Base-by-base conservation (phyloP, 2,797 vertebrate species). In the Pangasius larnaudii region DNA sequence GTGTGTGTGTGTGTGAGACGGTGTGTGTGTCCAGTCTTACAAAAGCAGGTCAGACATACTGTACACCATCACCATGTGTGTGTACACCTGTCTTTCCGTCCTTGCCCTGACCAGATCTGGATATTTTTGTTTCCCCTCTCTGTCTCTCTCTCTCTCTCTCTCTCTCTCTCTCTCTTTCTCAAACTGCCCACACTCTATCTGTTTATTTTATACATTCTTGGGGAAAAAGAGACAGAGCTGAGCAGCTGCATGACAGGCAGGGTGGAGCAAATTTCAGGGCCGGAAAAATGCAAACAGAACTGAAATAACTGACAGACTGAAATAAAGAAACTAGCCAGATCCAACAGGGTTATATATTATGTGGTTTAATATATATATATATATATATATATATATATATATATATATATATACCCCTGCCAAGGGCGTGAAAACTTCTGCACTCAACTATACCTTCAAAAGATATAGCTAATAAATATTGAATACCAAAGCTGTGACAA, bases 11-110 rank as follows among this genome's bases (percentile, higher is more conserved):
- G 53, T 84, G 36, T 53, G 63, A 80, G 65, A 71, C n/a, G 27
- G 42, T 42, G 33, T 85, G 89, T 88, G 58, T 56, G 71, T 33
- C 69, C 27, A 75, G 61, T 86, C 85, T 63, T 72, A 22, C 86
- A 86, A 79, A 91, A 91, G 84, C 80, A 85, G 77, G 58, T 81
- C 86, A 86, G 63, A 53, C 42, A 51, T 46, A 85, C 13, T 58
- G 13, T 75, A 69, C 86, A 72, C 42, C 24, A 9, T 51, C 79
- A 27, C 79, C 53, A 36, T 83, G 30, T 71, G 65, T 72, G 53
- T 59, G 19, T 51, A 24, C 69, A 33, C 39, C 58, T 81, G 49
- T 74, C 67, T 82, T 87, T 59, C 65, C n/a, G 19, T 51, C 27
- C 77, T 87, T 69, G 63, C 27, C 46, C 18, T 65, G 49, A 67